A percentile compares a stretch with the other conserved stretches of the same genome.
phyloP scores from a whole-genome alignment of 2,113 vertebrate genomes.

The Charadrius vociferus region DNA sequence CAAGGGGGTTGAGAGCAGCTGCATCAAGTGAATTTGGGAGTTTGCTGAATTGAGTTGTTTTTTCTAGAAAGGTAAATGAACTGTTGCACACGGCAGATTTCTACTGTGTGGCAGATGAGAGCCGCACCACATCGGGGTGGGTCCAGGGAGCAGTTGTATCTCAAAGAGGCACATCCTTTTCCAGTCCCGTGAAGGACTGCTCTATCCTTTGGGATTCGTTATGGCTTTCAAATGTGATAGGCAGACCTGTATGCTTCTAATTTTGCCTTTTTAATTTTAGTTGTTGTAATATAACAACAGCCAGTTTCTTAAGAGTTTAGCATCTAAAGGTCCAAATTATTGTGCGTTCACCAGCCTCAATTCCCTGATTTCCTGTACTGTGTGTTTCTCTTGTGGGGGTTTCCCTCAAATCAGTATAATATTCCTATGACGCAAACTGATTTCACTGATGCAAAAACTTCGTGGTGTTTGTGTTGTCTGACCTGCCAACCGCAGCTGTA shows the following conservation, averaged over 20 bases:
- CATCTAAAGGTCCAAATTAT: neutral
- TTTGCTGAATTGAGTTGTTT: constrained; percentile 48
- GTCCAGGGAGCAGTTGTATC: neutral
- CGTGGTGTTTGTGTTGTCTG: neutral
- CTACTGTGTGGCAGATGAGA: neutral
- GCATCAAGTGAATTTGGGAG: constrained; percentile 4
- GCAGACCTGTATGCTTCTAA: neutral
- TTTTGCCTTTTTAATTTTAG: neutral
- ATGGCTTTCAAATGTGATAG: neutral
- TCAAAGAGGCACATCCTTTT: neutral
- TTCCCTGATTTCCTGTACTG: neutral
- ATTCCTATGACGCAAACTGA: neutral
- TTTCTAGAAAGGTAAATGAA: constrained; percentile 36
- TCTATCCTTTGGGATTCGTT: neutral
- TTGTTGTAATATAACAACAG: neutral
- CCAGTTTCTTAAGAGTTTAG: neutral
- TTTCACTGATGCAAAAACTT: neutral
- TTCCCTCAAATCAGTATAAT: neutral
- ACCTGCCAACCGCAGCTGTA: neutral
- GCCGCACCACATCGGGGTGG: fast-evolving
- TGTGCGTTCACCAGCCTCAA: neutral
- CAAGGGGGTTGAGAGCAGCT: constrained; percentile 25
- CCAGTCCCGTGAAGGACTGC: neutral
- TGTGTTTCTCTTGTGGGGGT: neutral
- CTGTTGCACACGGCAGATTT: neutral